These are phyloP conservation scores for Operophtera brumata DNA, from an alignment of 2,888 invertebrate species.

Conservation along the genomic window DNA sequence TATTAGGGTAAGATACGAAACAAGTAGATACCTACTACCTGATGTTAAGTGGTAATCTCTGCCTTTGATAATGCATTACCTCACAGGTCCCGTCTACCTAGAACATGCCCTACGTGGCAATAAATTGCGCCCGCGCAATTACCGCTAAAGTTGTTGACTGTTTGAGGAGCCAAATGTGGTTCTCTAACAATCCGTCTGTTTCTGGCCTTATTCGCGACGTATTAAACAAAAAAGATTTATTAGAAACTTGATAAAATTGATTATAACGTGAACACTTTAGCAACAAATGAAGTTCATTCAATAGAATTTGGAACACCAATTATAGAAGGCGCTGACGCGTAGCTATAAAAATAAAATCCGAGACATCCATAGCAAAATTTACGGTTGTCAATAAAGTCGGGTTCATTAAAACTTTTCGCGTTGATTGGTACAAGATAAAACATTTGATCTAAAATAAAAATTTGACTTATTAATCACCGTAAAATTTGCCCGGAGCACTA, in stretches of 20 bases:
- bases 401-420: constrained; percentile 60
- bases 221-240: constrained; percentile 52
- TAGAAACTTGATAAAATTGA: constrained; percentile 44
- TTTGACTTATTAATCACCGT: constrained; percentile 63
- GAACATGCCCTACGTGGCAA: too few relatives aligned
- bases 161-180: background rate
- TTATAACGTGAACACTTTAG: constrained; percentile 45
- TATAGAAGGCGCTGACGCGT: constrained; percentile 45
- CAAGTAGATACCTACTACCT: too few relatives aligned
- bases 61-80: too few relatives aligned
- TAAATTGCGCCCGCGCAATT: too few relatives aligned
- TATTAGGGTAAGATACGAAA: too few relatives aligned
- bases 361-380: constrained; percentile 48
- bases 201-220: constrained; percentile 37
- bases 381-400: constrained; percentile 27
- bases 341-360: constrained; percentile 58
- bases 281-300: constrained; percentile 41
- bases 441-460: constrained; percentile 51
- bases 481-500: constrained; percentile 44
- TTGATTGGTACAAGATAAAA: constrained; percentile 56
- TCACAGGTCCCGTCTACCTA: too few relatives aligned
- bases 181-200: background rate
- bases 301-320: constrained; percentile 51
- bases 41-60: too few relatives aligned
- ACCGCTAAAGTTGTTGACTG: too few relatives aligned